Evolutionary conservation across 2,797 vertebrate species (phyloP).

Genomic region (Picus viridis): DNA sequence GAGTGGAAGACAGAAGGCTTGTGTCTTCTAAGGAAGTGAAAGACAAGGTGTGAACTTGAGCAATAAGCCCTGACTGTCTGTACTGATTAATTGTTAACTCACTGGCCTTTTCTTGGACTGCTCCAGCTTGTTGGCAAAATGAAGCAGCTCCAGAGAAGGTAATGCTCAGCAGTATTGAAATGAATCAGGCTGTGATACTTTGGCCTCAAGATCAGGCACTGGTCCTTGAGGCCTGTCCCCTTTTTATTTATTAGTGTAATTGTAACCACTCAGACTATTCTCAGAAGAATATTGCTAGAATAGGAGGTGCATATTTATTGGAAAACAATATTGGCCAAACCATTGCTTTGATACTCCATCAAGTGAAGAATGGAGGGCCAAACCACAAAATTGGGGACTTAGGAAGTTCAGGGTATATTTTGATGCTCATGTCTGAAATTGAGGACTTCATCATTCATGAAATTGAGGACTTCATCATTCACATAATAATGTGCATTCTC

Average conservation of each 20-base stretch:
- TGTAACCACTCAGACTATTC: neutral
- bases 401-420: neutral
- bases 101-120: neutral
- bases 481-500: neutral
- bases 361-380: neutral
- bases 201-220: neutral
- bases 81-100: conserved; percentile 26
- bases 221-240: neutral
- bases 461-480: neutral
- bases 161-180: neutral
- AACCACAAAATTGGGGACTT: neutral
- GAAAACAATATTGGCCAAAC: neutral
- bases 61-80: neutral
- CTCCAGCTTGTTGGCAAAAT: neutral
- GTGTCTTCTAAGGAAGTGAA: neutral
- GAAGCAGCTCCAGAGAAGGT: neutral
- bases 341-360: neutral
- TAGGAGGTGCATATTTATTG: neutral
- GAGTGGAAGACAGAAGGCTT: neutral
- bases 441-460: neutral
- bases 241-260: conserved; percentile 10
- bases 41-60: conserved; percentile 4
- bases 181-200: neutral
- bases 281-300: conserved; percentile 19
- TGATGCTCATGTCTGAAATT: neutral